Conservation (phyloP, 2,888 invertebrate species). For the Macrosiphum euphorbiae region DNA sequence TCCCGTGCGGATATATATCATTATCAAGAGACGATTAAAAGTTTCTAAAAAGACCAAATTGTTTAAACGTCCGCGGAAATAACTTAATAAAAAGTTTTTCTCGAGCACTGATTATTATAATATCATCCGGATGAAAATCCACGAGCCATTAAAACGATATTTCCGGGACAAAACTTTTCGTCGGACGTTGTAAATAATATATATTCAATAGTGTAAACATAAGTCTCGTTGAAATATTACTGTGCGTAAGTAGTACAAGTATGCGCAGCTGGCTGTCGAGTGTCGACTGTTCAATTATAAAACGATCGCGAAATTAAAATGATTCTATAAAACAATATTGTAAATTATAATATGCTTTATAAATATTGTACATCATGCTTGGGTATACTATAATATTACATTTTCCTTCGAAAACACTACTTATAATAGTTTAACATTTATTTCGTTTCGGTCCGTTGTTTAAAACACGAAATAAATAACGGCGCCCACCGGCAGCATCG, state of each 20-base stretch:
- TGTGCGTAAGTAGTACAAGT: not conserved
- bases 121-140: not conserved
- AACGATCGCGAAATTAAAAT: not conserved
- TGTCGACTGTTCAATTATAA: not conserved
- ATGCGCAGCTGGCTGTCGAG: not conserved
- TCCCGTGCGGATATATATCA: not conserved
- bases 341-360: not conserved
- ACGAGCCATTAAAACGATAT: not conserved
- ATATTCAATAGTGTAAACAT: not conserved
- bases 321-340: not conserved
- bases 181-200: not conserved
- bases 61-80: not conserved
- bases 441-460: not conserved
- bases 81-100: not conserved
- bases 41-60: not conserved
- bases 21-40: not conserved
- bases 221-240: not conserved
- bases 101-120: not conserved
- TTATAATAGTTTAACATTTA: not conserved
- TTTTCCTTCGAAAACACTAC: not conserved
- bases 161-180: slow-evolving; percentile 10
- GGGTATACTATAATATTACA: not conserved
- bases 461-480: not conserved
- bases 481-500: not conserved
- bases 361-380: not conserved